Conservation (phyloP, 2,113 vertebrate genomes). For the Sapajus apella region DNA sequence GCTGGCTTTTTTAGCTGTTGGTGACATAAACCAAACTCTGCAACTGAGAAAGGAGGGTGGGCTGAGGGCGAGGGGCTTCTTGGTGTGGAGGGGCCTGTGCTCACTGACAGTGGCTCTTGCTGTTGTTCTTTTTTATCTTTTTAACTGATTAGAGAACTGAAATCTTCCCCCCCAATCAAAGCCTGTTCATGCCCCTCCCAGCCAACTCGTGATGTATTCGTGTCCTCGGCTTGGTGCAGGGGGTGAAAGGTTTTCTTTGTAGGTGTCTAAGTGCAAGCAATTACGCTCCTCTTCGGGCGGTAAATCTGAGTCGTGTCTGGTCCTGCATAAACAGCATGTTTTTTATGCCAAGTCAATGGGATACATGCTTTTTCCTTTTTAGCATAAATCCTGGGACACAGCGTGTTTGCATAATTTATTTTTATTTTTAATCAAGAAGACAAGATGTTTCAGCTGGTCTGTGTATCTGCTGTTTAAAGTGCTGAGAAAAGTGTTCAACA, state of each 20-base stretch:
- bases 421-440: slow-evolving; percentile 38
- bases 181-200: neutral
- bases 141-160: neutral
- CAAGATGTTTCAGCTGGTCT: neutral
- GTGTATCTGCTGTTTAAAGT: slow-evolving; percentile 12
- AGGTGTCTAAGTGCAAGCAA: neutral
- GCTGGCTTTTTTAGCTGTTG: neutral
- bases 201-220: neutral
- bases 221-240: neutral
- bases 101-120: neutral
- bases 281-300: neutral
- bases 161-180: neutral
- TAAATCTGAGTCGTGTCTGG: neutral
- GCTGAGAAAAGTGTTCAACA: neutral
- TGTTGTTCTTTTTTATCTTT: neutral
- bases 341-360: neutral
- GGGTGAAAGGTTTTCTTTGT: neutral
- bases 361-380: neutral
- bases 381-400: slow-evolving; percentile 19
- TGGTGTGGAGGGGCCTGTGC: fast-evolving
- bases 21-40: fast-evolving
- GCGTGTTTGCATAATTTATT: neutral
- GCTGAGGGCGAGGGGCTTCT: neutral
- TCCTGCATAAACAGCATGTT: neutral
- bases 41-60: fast-evolving